These are phyloP conservation scores for Sinocyclocheilus rhinocerous DNA, from an alignment of 2,113 vertebrate genomes.

Conservation along the genomic window DNA sequence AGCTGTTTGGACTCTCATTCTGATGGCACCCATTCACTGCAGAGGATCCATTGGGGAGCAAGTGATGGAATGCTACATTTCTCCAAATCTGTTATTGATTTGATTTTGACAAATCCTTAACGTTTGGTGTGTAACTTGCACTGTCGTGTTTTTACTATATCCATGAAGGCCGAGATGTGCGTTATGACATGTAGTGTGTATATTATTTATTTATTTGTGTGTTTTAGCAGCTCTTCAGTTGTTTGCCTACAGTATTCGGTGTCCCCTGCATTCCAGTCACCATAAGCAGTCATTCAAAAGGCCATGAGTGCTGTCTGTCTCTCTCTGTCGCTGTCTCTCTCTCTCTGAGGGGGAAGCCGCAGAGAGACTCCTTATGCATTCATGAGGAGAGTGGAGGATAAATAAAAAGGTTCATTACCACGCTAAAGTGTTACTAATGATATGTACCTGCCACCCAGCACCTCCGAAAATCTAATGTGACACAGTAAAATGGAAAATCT, in stretches of 20 bases:
- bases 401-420: slow-evolving; percentile 99
- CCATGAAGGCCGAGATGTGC: neutral
- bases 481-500: slow-evolving; percentile 91
- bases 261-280: neutral
- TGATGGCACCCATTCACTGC: too few relatives aligned
- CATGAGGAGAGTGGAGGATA: slow-evolving; percentile 92
- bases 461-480: slow-evolving; percentile 99
- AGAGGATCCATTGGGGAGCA: too few relatives aligned
- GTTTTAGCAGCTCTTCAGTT: neutral
- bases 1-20: too few relatives aligned
- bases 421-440: slow-evolving; percentile 99
- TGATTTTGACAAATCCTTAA: too few relatives aligned
- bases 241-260: neutral
- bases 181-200: neutral
- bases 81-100: too few relatives aligned
- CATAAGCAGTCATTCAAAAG: neutral
- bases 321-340: slow-evolving; percentile 44
- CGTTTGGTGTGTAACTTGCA: neutral
- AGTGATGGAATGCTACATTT: too few relatives aligned
- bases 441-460: slow-evolving; percentile 96
- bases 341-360: slow-evolving; percentile 59
- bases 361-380: slow-evolving; percentile 92
- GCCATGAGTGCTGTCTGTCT: slow-evolving; percentile 58
- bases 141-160: neutral
- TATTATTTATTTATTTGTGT: neutral